Conservation (phyloP, 2,113 vertebrate species). For the Pseudonaja textilis region DNA sequence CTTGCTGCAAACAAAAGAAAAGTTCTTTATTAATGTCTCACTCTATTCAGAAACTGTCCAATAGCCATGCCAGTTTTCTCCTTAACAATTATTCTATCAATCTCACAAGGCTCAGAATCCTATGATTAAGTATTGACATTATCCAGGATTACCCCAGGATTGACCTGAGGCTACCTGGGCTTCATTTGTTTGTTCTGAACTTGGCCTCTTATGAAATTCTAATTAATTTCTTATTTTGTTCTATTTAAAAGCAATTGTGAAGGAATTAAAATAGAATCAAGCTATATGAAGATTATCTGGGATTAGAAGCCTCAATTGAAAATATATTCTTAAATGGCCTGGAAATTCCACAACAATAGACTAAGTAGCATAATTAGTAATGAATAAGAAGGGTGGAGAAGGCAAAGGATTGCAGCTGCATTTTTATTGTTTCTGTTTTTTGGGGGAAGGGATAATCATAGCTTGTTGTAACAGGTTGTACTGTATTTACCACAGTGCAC, state of each 20-base stretch:
- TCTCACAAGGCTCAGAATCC: neutral
- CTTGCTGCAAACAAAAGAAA: neutral
- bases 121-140: neutral
- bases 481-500: neutral
- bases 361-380: neutral
- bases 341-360: constrained; percentile 18
- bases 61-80: neutral
- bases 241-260: neutral
- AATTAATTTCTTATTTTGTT: constrained; percentile 13
- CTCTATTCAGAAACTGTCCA: neutral
- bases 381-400: neutral
- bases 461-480: constrained; percentile 1
- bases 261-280: constrained; percentile 3
- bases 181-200: neutral
- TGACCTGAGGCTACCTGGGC: rapidly evolving
- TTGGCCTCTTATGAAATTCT: constrained; percentile 19
- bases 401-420: constrained; percentile 23
- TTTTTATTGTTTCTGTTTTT: constrained; percentile 23
- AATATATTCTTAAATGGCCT: constrained; percentile 30
- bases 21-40: neutral
- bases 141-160: neutral
- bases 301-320: constrained; percentile 34
- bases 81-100: neutral
- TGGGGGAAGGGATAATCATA: neutral
- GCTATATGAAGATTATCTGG: neutral